phyloP scores from a whole-genome alignment of 1,140 invertebrate genomes.

The Battus philenor region DNA sequence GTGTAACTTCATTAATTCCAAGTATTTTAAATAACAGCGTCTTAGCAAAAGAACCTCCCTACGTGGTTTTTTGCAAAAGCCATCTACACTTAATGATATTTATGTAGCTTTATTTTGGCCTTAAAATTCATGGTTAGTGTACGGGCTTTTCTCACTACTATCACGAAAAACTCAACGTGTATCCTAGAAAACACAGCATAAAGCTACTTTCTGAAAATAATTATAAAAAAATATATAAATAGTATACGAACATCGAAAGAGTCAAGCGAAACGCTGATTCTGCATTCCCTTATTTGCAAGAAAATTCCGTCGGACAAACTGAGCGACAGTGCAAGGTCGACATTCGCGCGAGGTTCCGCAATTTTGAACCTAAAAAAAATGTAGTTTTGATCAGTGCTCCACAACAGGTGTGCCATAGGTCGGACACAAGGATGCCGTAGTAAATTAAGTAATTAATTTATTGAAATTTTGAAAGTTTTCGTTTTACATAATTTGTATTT shows the following conservation, averaged over 20 bases:
- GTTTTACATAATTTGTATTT: too few species aligned
- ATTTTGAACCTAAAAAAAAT: slow-evolving; percentile 17
- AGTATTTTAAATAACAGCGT: neutral
- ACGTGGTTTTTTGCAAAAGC: too few species aligned
- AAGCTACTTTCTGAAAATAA: too few species aligned
- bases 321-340: neutral
- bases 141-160: neutral
- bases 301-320: slow-evolving; percentile 8
- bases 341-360: slow-evolving; percentile 15
- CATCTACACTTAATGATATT: too few species aligned
- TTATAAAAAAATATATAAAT: neutral
- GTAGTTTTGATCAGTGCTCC: too few species aligned
- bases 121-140: neutral
- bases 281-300: neutral
- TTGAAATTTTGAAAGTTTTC: too few species aligned
- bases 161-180: neutral
- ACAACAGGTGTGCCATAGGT: too few species aligned
- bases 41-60: neutral
- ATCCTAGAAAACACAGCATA: too few species aligned
- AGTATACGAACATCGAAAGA: slow-evolving; percentile 2
- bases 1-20: too few species aligned
- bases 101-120: neutral
- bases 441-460: too few species aligned
- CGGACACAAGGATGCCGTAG: too few species aligned
- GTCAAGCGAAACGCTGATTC: slow-evolving; percentile 1